Evolutionary conservation across 2,113 vertebrate genomes (phyloP).

Genomic region (Camelus dromedarius): DNA sequence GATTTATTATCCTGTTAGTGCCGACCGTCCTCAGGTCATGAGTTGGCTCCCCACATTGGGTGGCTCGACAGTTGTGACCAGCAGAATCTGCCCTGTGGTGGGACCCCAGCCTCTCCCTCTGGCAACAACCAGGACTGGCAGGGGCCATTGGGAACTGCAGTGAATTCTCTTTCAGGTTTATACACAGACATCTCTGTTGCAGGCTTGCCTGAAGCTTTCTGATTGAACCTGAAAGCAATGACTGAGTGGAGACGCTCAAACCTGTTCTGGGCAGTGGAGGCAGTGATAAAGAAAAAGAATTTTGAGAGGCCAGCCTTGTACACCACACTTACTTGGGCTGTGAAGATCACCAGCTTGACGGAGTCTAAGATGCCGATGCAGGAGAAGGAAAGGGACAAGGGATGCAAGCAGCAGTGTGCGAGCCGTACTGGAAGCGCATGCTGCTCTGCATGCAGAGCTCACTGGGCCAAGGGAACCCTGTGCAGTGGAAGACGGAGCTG

Average conservation of each 20-base stretch:
- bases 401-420: accelerated
- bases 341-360: background rate
- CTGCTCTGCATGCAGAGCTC: accelerated
- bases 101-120: accelerated
- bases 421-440: too few species aligned
- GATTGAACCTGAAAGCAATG: background rate
- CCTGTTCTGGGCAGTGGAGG: background rate
- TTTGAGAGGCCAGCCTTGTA: background rate
- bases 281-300: background rate
- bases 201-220: background rate
- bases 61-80: background rate
- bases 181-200: background rate
- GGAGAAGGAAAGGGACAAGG: background rate
- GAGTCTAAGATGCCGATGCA: background rate
- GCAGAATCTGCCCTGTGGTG: background rate
- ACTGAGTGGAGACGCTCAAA: background rate
- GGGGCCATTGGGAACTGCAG: background rate
- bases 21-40: too few species aligned
- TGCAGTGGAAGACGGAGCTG: background rate
- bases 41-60: too few species aligned
- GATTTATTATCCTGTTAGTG: too few species aligned
- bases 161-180: background rate
- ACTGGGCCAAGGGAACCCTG: accelerated
- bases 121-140: background rate
- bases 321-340: background rate